These are phyloP conservation scores for Drosophila kikkawai DNA, from an alignment of 1,140 invertebrate species.

Conservation along the genomic window DNA sequence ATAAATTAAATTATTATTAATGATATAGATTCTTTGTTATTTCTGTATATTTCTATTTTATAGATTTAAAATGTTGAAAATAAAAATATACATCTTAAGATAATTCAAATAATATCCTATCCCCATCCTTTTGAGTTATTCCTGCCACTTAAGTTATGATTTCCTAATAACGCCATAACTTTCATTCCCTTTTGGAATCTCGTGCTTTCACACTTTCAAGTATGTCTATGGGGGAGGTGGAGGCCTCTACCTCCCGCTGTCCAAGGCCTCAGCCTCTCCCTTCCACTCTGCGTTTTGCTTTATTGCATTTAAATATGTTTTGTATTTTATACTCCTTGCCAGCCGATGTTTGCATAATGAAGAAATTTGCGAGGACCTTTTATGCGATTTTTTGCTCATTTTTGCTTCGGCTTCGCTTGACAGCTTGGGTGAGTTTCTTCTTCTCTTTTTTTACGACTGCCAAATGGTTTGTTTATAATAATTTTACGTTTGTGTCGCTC, in stretches of 20 bases:
- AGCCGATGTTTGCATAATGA: conserved; percentile 62
- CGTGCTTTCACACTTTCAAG: conserved; percentile 16
- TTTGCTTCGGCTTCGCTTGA: conserved; percentile 1
- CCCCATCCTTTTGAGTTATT: neutral
- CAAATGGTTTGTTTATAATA: conserved; percentile 66
- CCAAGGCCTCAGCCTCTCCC: neutral
- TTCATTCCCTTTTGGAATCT: conserved; percentile 3
- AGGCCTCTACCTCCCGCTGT: neutral
- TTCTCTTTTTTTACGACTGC: conserved; percentile 42
- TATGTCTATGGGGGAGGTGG: neutral
- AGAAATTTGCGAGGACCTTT: conserved; percentile 53
- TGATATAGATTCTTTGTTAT: neutral
- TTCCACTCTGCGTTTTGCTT: conserved; percentile 20
- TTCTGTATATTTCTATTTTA: neutral
- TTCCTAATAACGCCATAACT: neutral
- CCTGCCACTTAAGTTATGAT: conserved; percentile 1
- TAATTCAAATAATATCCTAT: neutral
- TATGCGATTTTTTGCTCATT: conserved; percentile 38
- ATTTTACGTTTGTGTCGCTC: conserved; percentile 62
- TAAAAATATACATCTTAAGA: neutral
- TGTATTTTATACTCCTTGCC: conserved; percentile 43
- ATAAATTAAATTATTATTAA: neutral
- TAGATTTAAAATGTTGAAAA: neutral
- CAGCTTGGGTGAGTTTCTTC: conserved; percentile 7
- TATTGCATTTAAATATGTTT: conserved; percentile 67